Evolutionary conservation across 2,113 vertebrate species (phyloP), one percentile per base, ranked within the genome.

Genomic region (Sinocyclocheilus anshuiensis): DNA sequence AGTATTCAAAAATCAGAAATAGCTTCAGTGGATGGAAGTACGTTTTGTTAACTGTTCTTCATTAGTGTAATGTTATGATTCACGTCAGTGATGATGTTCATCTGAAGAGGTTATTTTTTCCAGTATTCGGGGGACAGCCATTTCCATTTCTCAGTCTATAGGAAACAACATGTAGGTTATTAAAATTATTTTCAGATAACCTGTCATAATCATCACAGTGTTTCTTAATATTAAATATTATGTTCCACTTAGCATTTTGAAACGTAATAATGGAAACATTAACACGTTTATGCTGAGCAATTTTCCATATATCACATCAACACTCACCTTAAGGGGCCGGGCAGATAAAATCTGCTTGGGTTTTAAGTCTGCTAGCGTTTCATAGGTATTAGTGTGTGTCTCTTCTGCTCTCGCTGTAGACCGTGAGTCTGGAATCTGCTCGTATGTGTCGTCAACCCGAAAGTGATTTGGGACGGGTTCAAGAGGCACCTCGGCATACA

Each of bases 101-200:
- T 63, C 15, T 50, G 48, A 80, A 81, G 77, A 83, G 6, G 89
- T 90, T 83, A 91, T 89, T 94, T 95, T 89, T 89, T 93, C 92
- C 94, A 96, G 91, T 84, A 90, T 3, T 97, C 95, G 0, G 92
- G 89, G 84, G 95, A 93, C 78, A 96, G 91, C 88, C 92, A 93
- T 89, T 94, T 94, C 93, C 93, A 93, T 89, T 94, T 96, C 59
- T 97, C 95, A 42, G 90, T 92, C 96, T 97, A 91, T 39, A 86
- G 81, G 78, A 92, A 72, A 77, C 29, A 87, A 88, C 36, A 63
- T 33, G 16, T 45, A 16, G 2, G 63, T 81, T 6, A 81, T 86
- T 48, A 48, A 48, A 48, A 3, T 45, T 8, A 45, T 22, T 24
- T 24, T 22, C 2, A 42, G 9, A 45, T 48, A 12, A 45, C 7